Evolutionary conservation across 2,888 invertebrate genomes (phyloP).

Genomic region (Pharmacophagus antenor): DNA sequence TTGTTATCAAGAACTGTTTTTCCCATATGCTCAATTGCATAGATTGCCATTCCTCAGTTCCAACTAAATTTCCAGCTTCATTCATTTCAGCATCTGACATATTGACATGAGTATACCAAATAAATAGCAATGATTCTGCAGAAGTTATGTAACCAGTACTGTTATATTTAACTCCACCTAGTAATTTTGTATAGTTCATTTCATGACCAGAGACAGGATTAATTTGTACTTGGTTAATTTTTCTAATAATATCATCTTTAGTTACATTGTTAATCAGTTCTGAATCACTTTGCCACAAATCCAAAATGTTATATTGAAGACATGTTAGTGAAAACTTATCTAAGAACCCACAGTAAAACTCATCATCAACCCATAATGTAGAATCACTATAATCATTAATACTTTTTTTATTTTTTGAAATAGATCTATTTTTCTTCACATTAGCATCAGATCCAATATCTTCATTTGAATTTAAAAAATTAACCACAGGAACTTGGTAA

Average conservation of each 20-base stretch:
- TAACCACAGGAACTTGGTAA: constrained; percentile 70
- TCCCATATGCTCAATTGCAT: constrained; percentile 83
- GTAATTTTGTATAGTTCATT: constrained; percentile 81
- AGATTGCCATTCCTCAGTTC: constrained; percentile 88
- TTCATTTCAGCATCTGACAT: constrained; percentile 84
- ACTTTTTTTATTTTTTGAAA: constrained; percentile 38
- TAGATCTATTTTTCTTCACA: constrained; percentile 35
- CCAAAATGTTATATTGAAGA: constrained; percentile 83
- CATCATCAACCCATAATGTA: constrained; percentile 77
- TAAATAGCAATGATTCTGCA: constrained; percentile 82
- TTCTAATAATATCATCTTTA: constrained; percentile 81
- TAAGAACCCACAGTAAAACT: constrained; percentile 83
- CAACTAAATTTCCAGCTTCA: constrained; percentile 85
- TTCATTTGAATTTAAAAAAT: constrained; percentile 51
- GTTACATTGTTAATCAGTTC: constrained; percentile 76
- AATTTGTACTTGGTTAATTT: constrained; percentile 79
- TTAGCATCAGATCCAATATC: constrained; percentile 49
- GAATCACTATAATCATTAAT: constrained; percentile 75
- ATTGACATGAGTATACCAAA: constrained; percentile 85
- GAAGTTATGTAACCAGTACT: constrained; percentile 81
- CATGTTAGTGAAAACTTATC: constrained; percentile 83
- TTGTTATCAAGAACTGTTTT: constrained; percentile 71
- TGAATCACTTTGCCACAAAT: constrained; percentile 85
- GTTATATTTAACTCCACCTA: constrained; percentile 83
- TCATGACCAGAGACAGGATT: constrained; percentile 85